Percentiles rank a stretch among this genome's conserved stretches.
Evolutionary conservation across 2,888 invertebrate species (phyloP).

Genomic region (Agrotis clavis): DNA sequence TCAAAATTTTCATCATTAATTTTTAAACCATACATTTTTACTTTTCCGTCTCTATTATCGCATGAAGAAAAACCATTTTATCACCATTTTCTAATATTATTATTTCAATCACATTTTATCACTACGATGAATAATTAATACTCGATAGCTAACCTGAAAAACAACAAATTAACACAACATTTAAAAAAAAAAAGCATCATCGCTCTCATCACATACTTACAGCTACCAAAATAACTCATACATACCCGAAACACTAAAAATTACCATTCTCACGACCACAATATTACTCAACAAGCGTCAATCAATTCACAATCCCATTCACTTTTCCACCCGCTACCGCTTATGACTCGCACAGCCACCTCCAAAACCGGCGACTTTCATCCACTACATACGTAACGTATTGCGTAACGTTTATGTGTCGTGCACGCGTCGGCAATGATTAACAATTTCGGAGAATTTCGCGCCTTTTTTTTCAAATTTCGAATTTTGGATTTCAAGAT

Average conservation of each 20-base stretch:
- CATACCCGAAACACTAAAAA: not conserved
- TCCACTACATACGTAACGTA: slow-evolving; percentile 75
- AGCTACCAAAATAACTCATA: not conserved
- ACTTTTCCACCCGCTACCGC: slow-evolving; percentile 59
- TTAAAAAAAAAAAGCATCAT: too few species aligned
- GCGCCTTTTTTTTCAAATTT: slow-evolving; percentile 29
- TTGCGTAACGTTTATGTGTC: slow-evolving; percentile 81
- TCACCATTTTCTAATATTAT: not conserved
- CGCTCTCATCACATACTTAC: not conserved
- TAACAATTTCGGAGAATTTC: slow-evolving; percentile 62
- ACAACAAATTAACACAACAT: not conserved
- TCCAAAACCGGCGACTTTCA: slow-evolving; percentile 75
- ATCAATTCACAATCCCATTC: not conserved
- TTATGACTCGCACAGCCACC: slow-evolving; percentile 62
- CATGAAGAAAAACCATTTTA: not conserved
- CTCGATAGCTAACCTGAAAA: not conserved
- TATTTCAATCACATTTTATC: too few species aligned
- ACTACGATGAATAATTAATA: too few species aligned
- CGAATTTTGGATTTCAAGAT: slow-evolving; percentile 13
- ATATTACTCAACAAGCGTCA: not conserved
- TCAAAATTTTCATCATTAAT: not conserved
- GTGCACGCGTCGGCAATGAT: slow-evolving; percentile 66
- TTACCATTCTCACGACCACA: not conserved
- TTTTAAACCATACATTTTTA: not conserved
- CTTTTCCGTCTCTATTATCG: too few species aligned